Base-by-base conservation (phyloP, 2,888 invertebrate species). In the Rambutsinella grinnellia region DNA sequence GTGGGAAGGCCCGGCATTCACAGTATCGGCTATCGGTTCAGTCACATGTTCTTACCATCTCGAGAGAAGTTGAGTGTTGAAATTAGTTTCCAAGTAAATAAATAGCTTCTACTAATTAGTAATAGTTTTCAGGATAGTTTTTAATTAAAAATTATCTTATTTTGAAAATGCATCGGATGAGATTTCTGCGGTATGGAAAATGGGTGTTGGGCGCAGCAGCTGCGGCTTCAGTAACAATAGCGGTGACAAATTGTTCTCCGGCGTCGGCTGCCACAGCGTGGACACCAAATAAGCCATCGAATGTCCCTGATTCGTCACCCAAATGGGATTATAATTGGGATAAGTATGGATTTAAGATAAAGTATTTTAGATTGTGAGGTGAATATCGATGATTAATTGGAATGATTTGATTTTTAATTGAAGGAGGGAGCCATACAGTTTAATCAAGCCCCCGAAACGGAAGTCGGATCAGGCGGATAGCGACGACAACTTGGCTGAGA, bases 281-380 rank as follows among this genome's bases (percentile, higher is more conserved):
- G 81, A 78, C 72, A 3, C 65, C 81, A 2, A 63, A 74, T 0
- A 80, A 72, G 26, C 81, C 81, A 0, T 62, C 76, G 10, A 76
- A 61, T 27, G 58, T 79, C 13, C 81, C 78, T n/a, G 78, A 78
- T 15, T 51, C 27, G 1, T 77, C 57, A 21, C 51, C 92, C 0
- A 90, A 91, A 85, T 96, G 96, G 96, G 93, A 96, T 84, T 88
- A 88, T 66, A 95, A 96, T 87, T 96, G 96, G 96, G 96, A 96
- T 86, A 92, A 91, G 93, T 93, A 89, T 90, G 90, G 36, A 51
- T 2, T 19, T 49, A 15, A 49, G 19, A 19, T 49, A 49, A 44
- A 19, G 49, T n/a, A 28, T 47, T 62, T 58, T 58, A 23, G 23
- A 36, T 44, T 26, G n/a, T 67, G 26, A 54, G 26, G 3, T 54